Evolutionary conservation across 2,113 vertebrate species (phyloP).

Genomic region (Onychostoma macrolepis): DNA sequence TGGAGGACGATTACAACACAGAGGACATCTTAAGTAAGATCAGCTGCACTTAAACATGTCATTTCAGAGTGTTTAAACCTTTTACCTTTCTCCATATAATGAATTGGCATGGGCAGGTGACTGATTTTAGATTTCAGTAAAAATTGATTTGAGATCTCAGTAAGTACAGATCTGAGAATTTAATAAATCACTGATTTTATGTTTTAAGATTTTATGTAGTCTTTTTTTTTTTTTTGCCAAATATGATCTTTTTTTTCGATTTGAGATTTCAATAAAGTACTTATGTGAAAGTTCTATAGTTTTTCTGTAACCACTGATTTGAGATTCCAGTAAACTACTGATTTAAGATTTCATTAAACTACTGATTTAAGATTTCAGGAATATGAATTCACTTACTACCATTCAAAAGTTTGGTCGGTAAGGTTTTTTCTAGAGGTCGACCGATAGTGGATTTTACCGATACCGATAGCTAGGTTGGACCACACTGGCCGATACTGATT

Average conservation of each 20-base stretch:
- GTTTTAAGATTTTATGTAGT: not conserved
- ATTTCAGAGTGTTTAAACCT: not conserved
- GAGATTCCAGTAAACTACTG: not conserved
- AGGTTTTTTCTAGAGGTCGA: not conserved
- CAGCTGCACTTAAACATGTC: not conserved
- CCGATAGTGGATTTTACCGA: too few relatives aligned
- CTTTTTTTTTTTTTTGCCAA: not conserved
- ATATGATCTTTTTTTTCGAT: not conserved
- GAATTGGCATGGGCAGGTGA: not conserved
- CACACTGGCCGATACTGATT: too few relatives aligned
- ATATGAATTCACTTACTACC: not conserved
- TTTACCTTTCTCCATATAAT: not conserved
- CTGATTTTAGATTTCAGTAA: not conserved
- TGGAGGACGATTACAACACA: conserved; percentile 94
- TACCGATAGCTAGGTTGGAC: too few relatives aligned
- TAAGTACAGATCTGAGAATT: too few relatives aligned
- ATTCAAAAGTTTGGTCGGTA: not conserved
- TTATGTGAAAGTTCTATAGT: not conserved
- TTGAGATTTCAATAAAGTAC: not conserved
- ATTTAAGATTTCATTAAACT: not conserved
- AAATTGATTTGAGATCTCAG: not conserved
- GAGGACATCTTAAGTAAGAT: conserved; percentile 94
- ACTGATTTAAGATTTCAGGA: not conserved
- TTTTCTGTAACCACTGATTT: not conserved
- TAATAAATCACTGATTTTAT: not conserved